These are phyloP conservation scores for Graptemys geographica DNA, from an alignment of 2,797 vertebrate genomes.

Conservation along the genomic window DNA sequence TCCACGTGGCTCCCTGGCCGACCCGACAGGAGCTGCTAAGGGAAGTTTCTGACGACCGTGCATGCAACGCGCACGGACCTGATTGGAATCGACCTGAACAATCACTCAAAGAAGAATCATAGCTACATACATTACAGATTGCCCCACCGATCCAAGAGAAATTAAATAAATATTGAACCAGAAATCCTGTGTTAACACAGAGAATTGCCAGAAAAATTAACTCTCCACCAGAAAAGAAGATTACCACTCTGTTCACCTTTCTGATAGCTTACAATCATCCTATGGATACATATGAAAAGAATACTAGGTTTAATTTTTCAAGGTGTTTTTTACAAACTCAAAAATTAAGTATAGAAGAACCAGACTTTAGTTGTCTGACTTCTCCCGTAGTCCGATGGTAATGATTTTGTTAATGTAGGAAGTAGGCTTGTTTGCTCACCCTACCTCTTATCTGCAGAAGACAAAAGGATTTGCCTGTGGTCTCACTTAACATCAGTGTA, in stretches of 20 bases:
- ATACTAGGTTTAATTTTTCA: not conserved
- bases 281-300: constrained; percentile 12
- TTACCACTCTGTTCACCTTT: not conserved
- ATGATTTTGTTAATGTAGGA: not conserved
- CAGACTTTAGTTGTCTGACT: not conserved
- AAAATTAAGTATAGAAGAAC: not conserved
- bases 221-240: not conserved
- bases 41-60: no score
- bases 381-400: not conserved
- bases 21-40: no score
- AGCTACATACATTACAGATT: not conserved
- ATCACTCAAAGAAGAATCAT: not conserved
- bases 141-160: not conserved
- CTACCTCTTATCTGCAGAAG: not conserved
- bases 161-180: not conserved
- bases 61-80: no score
- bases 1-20: no score
- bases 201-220: not conserved
- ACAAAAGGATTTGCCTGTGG: not conserved
- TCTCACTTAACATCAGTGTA: not conserved
- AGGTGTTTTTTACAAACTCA: not conserved
- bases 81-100: no score
- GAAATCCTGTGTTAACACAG: not conserved
- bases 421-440: not conserved
- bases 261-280: not conserved